Evolutionary conservation across 92 coral and sea anemone species (phyloP).

Genomic region (Montipora capitata): DNA sequence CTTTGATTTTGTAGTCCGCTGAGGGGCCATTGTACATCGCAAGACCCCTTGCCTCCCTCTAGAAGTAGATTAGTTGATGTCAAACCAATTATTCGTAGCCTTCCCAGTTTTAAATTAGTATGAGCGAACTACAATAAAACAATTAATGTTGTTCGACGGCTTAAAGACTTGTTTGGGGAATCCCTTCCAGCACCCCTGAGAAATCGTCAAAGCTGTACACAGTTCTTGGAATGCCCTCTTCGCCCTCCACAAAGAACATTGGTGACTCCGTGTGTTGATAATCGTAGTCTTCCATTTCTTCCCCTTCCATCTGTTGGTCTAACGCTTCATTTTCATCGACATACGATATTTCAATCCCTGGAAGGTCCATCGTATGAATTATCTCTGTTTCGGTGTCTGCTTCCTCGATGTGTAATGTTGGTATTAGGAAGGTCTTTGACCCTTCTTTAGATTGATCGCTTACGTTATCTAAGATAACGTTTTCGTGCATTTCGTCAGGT

Average conservation of each 20-base stretch:
- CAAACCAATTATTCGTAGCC: too few species aligned
- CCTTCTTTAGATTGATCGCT: not conserved
- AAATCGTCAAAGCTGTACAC: conserved; percentile 80
- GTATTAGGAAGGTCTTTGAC: conserved; percentile 52
- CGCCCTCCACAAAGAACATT: conserved; percentile 57
- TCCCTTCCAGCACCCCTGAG: conserved; percentile 74
- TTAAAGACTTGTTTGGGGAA: conserved; percentile 82
- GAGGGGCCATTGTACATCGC: too few species aligned
- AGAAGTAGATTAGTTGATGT: too few species aligned
- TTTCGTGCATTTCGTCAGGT: not conserved
- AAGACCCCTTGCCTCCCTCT: too few species aligned
- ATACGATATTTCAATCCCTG: conserved; percentile 78
- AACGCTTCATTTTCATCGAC: conserved; percentile 76
- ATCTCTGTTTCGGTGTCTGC: conserved; percentile 46
- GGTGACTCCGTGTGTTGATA: conserved; percentile 10
- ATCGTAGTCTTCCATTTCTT: not conserved
- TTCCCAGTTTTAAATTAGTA: too few species aligned
- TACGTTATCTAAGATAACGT: not conserved
- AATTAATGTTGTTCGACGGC: not conserved
- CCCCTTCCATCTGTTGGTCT: conserved; percentile 23
- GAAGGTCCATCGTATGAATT: conserved; percentile 38
- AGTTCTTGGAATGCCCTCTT: conserved; percentile 60
- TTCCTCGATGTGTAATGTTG: conserved; percentile 75
- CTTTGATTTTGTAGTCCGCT: too few species aligned
- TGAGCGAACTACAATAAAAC: too few species aligned